A percentile compares a stretch with the other conserved stretches of the same genome.
Evolutionary conservation across 2,113 vertebrate genomes (phyloP).

Genomic region (Synodontis membranacea): DNA sequence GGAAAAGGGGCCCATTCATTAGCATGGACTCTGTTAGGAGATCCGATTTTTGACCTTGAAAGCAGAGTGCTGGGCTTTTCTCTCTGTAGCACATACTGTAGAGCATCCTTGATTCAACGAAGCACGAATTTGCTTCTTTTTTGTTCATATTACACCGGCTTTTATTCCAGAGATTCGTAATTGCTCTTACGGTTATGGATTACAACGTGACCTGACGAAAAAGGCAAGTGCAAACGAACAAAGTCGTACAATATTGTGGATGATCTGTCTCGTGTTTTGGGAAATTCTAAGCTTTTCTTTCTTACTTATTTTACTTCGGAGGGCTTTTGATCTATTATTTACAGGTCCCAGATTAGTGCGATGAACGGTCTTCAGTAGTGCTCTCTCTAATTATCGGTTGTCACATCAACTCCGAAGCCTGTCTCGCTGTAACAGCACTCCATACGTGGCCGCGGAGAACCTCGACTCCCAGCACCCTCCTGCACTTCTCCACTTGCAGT

Average conservation of each 20-base stretch:
- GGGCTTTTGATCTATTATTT: neutral
- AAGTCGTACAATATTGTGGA: no score
- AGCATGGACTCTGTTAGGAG: neutral
- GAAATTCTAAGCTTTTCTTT: neutral
- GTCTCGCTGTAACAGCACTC: no score
- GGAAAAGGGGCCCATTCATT: conserved; percentile 17
- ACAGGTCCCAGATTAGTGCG: neutral
- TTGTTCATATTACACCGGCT: neutral
- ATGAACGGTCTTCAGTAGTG: neutral
- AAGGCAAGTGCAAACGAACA: neutral
- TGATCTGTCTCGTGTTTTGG: neutral
- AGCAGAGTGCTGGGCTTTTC: neutral
- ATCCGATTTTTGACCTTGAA: conserved; percentile 16
- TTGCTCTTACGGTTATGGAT: neutral
- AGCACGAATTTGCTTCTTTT: neutral
- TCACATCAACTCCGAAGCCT: no score
- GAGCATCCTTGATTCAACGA: neutral
- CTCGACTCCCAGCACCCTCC: no score
- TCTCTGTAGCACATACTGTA: no score
- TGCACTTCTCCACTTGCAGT: no score
- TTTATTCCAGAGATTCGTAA: neutral
- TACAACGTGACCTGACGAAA: neutral
- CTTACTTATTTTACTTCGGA: neutral
- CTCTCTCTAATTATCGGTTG: conserved; percentile 2
- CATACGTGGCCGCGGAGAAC: no score